Evolutionary conservation across 1,140 invertebrate species (phyloP).

Genomic region (Bombus pyrosoma): DNA sequence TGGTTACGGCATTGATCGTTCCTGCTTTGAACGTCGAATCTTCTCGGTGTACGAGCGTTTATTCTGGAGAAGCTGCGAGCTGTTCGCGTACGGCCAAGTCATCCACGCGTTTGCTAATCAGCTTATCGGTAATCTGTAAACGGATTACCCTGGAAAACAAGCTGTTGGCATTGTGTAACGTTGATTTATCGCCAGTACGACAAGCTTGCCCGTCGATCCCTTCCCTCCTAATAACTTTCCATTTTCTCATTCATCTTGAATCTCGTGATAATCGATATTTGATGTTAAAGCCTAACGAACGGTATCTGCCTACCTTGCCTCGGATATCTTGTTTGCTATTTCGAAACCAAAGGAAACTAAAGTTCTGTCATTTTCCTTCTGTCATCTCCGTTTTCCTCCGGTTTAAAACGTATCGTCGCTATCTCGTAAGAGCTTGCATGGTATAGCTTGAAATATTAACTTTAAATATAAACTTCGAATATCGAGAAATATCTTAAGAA

Average conservation of each 20-base stretch:
- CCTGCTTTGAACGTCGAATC: neutral
- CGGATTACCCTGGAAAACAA: constrained; percentile 21
- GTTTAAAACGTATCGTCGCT: too few relatives aligned
- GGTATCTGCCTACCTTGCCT: too few relatives aligned
- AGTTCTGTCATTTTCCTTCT: too few relatives aligned
- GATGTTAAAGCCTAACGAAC: neutral
- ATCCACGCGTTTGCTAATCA: constrained; percentile 8
- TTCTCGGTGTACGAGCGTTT: too few relatives aligned
- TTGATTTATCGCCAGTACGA: neutral
- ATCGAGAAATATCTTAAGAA: too few relatives aligned
- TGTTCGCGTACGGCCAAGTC: neutral
- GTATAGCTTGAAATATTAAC: too few relatives aligned
- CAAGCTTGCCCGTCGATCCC: neutral
- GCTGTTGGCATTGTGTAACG: neutral
- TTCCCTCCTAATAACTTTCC: neutral
- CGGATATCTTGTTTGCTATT: too few relatives aligned
- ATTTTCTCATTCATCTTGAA: neutral
- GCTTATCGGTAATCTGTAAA: constrained; percentile 39
- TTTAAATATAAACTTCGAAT: too few relatives aligned
- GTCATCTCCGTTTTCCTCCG: too few relatives aligned
- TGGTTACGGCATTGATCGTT: too few relatives aligned
- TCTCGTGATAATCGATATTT: neutral
- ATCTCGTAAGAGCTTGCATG: too few relatives aligned
- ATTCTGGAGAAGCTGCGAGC: neutral
- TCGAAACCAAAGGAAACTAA: too few relatives aligned